phyloP scores from a whole-genome alignment of 2,797 vertebrate genomes.

The Arvicola amphibius region DNA sequence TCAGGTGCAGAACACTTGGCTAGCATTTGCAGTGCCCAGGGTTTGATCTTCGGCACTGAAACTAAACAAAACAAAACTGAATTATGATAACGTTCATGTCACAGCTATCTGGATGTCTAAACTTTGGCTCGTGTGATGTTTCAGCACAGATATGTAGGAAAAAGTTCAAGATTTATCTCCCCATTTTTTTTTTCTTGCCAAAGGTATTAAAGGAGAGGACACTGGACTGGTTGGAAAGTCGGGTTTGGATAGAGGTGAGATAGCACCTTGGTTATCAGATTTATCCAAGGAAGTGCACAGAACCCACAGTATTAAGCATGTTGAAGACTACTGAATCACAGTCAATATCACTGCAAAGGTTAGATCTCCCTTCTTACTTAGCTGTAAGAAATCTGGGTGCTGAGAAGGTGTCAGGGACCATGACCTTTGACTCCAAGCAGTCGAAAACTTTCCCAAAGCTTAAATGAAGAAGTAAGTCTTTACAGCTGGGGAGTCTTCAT shows the following conservation, averaged over 20 bases:
- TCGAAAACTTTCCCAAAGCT: slow-evolving; percentile 24
- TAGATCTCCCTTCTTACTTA: neutral
- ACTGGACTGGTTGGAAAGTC: neutral
- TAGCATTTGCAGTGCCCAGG: neutral
- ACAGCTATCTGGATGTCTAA: neutral
- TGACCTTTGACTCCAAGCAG: neutral
- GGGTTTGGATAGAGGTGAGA: slow-evolving; percentile 21
- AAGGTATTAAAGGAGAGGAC: slow-evolving; percentile 19
- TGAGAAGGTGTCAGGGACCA: neutral
- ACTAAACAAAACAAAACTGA: neutral
- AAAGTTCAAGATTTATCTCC: neutral
- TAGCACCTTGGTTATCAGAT: neutral
- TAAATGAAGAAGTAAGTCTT: slow-evolving; percentile 1
- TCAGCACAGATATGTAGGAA: neutral
- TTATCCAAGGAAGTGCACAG: neutral
- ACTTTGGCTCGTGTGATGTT: neutral
- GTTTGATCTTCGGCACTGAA: neutral
- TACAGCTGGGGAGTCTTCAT: accelerated
- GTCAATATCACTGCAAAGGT: neutral
- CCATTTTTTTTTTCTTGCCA: neutral
- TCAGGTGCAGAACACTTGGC: neutral
- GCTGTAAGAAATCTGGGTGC: neutral
- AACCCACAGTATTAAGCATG: neutral
- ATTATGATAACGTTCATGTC: neutral
- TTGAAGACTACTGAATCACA: neutral